Evolutionary conservation across 2,797 vertebrate species (phyloP), one percentile per base, ranked within the genome.

Genomic region (Sciaenops ocellatus): DNA sequence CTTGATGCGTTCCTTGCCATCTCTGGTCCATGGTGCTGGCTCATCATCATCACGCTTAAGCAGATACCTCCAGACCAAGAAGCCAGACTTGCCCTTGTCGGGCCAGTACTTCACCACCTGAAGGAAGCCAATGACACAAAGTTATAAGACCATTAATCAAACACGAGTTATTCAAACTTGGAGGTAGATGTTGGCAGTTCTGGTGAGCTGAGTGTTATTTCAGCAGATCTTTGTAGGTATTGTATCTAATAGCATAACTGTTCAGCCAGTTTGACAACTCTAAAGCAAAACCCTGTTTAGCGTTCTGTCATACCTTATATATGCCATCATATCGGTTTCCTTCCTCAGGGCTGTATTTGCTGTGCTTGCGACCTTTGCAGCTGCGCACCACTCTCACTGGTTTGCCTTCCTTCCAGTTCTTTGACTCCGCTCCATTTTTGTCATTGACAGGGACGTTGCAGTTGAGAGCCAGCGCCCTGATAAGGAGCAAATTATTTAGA

Each of bases 71-170:
- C 98, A 99, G 4, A 99, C 98, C 1, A 99, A 84, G 83, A 99
- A 99, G 5, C 98, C 98, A 0, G 98, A 99, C 69, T 99, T 99
- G 0, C 98, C 98, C 0, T 96, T 99, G 76, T 97, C 98, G 0
- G 98, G 98, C 98, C 98, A 99, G 87, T 99, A 99, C 81, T 98
- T 97, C 28, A 96, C 98, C 1, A 99, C 96, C 98, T 99, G 78
- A 70, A 57, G 3, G 13, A 76, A 71, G 13, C 20, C 7, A 55
- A 44, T 11, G 2, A 12, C 7, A 3, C 34, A 22, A 47, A 48
- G 15, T 34, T 26, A 54, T 18, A 52, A 24, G 5, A 56, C 18
- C 22, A 50, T 10, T 34, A 1, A 15, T 38, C 13, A 72, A 16
- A 67, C 10, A 28, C 4, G 1, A 50, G 12, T 12, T 22, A 17